Evolutionary conservation across 1,140 invertebrate genomes (phyloP), one percentile per base, ranked within the genome.

Genomic region (Stenopsyche tienmushanensis): DNA sequence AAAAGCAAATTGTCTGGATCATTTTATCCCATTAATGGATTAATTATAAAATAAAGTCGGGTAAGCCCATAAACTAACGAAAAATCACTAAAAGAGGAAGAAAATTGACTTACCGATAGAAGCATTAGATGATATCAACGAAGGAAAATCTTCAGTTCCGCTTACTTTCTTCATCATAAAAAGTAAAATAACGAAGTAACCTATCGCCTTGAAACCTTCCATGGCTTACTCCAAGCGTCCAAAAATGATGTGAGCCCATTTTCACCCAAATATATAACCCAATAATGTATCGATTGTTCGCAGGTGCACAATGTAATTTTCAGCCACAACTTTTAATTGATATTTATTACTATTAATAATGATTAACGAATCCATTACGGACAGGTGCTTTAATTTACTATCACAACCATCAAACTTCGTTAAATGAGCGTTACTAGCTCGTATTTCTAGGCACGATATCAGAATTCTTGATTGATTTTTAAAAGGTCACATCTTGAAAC

Each of bases 111-210:
- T 80, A 90, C 88, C 87, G 72, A 90, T 80, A 8, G 87, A 85
- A 3, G 85, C 87, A 76, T 90, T 90, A 5, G 85, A 80, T 20
- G 83, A 84, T 0, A 88, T 80, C 58, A 89, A 77, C 0, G 88
- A 88, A 3, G 87, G 87, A 76, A 88, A 88, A 69, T 86, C 85
- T 72, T 87, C 83, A 57, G 73, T 76, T 2, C 24, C 66, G 42
- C 70, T 68, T 8, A 55, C 24, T 7, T 18, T 15, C n/a, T 47
- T 17, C 23, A 3, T n/a, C 1, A 8, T 13, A 44, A n/a, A 45
- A 45, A 8, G 26, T 25, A n/a, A n/a, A n/a, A n/a, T n/a, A n/a
- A n/a, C n/a, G n/a, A n/a, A n/a, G n/a, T n/a, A n/a, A n/a, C n/a
- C n/a, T 29, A 26, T n/a, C 15, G 47, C 5, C 1, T 29, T 15